These are phyloP conservation scores for Bombus consobrinus DNA, from an alignment of 1,140 invertebrate species.

Conservation along the genomic window DNA sequence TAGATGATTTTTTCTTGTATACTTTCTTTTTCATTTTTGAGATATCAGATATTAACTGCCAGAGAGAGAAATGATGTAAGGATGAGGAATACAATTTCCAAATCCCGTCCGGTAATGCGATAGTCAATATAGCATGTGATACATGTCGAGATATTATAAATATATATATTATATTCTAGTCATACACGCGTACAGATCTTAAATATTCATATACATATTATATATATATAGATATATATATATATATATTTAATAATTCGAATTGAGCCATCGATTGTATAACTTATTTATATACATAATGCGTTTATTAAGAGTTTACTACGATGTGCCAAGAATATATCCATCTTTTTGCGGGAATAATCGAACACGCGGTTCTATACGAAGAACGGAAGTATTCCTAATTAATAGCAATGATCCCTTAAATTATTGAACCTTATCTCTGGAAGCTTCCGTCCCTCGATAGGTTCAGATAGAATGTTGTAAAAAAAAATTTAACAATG, in stretches of 20 bases:
- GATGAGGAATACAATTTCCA: constrained; percentile 67
- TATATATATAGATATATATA: constrained; percentile 72
- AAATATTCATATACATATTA: constrained; percentile 75
- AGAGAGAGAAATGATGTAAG: constrained; percentile 51
- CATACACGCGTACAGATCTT: constrained; percentile 67
- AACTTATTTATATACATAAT: constrained; percentile 69
- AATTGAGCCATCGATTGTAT: constrained; percentile 61
- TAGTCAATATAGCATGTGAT: constrained; percentile 84
- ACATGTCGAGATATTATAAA: constrained; percentile 79
- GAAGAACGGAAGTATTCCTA: background rate
- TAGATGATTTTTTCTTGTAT: constrained; percentile 21
- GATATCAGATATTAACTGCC: constrained; percentile 31
- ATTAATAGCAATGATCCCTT: background rate
- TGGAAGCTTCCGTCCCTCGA: background rate
- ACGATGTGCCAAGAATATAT: constrained; percentile 72
- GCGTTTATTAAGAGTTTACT: constrained; percentile 72
- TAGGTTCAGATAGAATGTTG: background rate
- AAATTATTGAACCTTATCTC: background rate
- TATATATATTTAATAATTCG: constrained; percentile 65
- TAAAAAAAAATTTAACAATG: constrained; percentile 4
- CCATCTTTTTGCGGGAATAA: background rate
- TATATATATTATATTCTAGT: constrained; percentile 59
- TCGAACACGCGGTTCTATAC: background rate
- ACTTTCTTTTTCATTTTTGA: background rate
- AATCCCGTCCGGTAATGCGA: constrained; percentile 78